These are phyloP conservation scores for Apostichopus parvimensis DNA, from an alignment of 35 echinoderm and acorn worm species.

Conservation along the genomic window DNA sequence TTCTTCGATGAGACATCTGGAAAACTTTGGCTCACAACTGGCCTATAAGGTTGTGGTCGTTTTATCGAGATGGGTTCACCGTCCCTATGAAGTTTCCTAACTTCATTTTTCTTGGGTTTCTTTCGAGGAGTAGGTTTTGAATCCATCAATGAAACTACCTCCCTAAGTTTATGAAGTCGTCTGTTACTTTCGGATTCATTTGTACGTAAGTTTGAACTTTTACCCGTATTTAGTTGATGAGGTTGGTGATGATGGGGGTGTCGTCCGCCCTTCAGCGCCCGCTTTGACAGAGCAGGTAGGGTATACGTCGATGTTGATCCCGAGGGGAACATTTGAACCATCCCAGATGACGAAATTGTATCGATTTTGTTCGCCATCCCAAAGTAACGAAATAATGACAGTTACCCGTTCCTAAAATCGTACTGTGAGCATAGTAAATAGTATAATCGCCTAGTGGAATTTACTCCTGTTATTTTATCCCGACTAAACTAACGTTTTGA, in stretches of 20 bases:
- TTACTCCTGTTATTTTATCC: too few species aligned
- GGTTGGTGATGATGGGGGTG: background rate
- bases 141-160: slow-evolving; percentile 21
- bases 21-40: background rate
- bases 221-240: background rate
- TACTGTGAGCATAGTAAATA: background rate
- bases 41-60: background rate
- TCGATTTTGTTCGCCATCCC: background rate
- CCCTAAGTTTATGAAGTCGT: slow-evolving; percentile 9
- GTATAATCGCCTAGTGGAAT: too few species aligned
- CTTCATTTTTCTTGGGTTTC: background rate
- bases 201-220: background rate
- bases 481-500: too few species aligned
- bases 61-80: background rate
- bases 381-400: background rate
- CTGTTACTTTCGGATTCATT: background rate
- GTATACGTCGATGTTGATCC: background rate
- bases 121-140: background rate
- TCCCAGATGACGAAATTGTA: background rate
- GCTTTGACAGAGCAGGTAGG: background rate
- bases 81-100: too few species aligned
- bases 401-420: background rate
- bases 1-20: background rate
- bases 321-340: background rate
- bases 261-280: background rate